Evolutionary conservation across 2,113 vertebrate genomes (phyloP).

Genomic region (Phocoena sinus): DNA sequence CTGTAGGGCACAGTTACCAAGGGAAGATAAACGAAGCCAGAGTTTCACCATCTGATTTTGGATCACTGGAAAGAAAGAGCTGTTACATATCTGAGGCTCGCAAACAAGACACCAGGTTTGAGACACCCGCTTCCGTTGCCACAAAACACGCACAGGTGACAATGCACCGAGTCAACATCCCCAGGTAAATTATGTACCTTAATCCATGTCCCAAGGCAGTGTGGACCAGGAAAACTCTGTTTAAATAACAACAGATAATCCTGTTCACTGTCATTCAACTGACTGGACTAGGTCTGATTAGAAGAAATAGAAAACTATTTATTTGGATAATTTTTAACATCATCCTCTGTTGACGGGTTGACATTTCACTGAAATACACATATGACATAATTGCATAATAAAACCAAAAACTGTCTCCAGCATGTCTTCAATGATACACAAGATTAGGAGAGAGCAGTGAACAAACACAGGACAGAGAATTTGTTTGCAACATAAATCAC

Average conservation of each 20-base stretch:
- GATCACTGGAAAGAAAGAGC: neutral
- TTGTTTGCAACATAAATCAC: conserved; percentile 58
- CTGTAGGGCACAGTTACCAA: neutral
- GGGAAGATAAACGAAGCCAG: neutral
- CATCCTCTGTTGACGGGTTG: conserved; percentile 61
- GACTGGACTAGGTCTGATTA: conserved; percentile 52
- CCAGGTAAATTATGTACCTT: neutral
- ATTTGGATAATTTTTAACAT: conserved; percentile 67
- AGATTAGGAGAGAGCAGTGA: conserved; percentile 62
- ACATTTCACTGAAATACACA: conserved; percentile 73
- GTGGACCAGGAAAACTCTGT: neutral
- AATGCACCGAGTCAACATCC: neutral
- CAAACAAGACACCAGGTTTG: neutral
- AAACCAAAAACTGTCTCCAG: conserved; percentile 68
- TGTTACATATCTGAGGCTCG: neutral
- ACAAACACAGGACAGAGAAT: conserved; percentile 68
- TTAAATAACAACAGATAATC: neutral
- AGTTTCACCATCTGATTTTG: neutral
- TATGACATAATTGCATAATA: conserved; percentile 70
- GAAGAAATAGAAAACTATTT: conserved; percentile 73
- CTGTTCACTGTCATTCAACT: conserved; percentile 54
- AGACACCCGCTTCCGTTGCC: neutral
- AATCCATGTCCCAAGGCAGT: neutral
- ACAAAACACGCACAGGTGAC: neutral
- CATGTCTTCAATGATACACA: conserved; percentile 58